Percentiles rank a stretch among this genome's conserved stretches.
phyloP scores from a whole-genome alignment of 2,797 vertebrate genomes.

The Chaetophractus vellerosus region DNA sequence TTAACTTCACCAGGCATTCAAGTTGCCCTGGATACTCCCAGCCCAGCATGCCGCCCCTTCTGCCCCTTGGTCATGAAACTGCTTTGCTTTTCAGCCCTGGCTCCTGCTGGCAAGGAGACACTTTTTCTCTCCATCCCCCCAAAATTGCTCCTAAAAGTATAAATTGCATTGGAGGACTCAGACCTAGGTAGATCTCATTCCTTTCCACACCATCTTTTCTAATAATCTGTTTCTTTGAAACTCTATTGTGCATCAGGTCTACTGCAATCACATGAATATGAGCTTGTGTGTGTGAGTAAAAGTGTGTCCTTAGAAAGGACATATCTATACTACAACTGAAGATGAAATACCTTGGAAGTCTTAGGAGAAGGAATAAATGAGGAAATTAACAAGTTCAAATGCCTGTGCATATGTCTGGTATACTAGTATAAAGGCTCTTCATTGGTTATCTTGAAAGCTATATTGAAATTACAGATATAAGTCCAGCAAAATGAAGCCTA shows the following conservation, averaged over 20 bases:
- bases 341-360: background rate
- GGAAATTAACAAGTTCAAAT: background rate
- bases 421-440: background rate
- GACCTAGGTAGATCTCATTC: background rate
- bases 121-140: background rate
- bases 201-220: background rate
- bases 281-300: background rate
- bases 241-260: fast-evolving
- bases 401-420: background rate
- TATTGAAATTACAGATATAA: background rate
- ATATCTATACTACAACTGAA: fast-evolving
- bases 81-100: constrained; percentile 26
- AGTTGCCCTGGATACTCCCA: constrained; percentile 73
- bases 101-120: background rate
- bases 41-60: background rate
- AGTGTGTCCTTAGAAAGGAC: background rate
- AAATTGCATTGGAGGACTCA: constrained; percentile 1
- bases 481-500: background rate
- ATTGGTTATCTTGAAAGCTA: background rate
- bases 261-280: fast-evolving
- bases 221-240: background rate
- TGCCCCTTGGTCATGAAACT: constrained; percentile 56
- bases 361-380: background rate
- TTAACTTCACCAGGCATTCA: background rate
- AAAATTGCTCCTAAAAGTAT: background rate